A percentile compares a stretch with the other conserved stretches of the same genome.
phyloP scores from a whole-genome alignment of 2,113 vertebrate species.

The Anhinga anhinga region DNA sequence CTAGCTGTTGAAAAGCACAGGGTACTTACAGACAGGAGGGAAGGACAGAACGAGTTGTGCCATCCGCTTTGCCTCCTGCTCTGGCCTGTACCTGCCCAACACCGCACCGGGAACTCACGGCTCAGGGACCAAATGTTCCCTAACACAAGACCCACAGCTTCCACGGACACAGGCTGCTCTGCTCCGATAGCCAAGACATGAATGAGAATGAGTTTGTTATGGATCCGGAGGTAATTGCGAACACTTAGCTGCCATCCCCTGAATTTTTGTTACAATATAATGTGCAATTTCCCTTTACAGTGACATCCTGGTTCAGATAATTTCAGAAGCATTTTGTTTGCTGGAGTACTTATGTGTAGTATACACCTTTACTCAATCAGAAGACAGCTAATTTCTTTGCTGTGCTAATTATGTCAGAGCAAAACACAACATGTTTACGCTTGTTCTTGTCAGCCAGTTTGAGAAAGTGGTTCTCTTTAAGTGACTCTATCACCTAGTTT shows the following conservation, averaged over 20 bases:
- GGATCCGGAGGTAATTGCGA: background rate
- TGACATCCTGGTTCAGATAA: background rate
- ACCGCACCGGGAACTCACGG: background rate
- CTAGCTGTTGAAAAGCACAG: background rate
- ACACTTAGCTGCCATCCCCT: background rate
- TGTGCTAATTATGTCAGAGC: constrained; percentile 28
- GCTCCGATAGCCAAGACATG: background rate
- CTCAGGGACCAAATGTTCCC: background rate
- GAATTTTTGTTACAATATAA: background rate
- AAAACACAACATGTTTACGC: background rate
- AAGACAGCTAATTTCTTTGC: constrained; percentile 24
- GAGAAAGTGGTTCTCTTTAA: background rate
- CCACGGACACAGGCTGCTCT: background rate
- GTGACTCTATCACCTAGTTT: background rate
- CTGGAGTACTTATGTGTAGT: background rate
- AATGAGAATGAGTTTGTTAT: constrained; percentile 15
- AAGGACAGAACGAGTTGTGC: background rate
- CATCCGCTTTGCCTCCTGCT: background rate
- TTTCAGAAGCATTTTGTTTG: constrained; percentile 31
- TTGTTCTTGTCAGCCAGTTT: background rate
- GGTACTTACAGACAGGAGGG: background rate
- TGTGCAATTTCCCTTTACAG: background rate
- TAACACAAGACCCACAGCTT: background rate
- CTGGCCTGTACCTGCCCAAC: background rate
- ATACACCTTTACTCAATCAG: constrained; percentile 13